Base-by-base conservation (phyloP, 2,888 invertebrate genomes). In the Salpingus planirostris region DNA sequence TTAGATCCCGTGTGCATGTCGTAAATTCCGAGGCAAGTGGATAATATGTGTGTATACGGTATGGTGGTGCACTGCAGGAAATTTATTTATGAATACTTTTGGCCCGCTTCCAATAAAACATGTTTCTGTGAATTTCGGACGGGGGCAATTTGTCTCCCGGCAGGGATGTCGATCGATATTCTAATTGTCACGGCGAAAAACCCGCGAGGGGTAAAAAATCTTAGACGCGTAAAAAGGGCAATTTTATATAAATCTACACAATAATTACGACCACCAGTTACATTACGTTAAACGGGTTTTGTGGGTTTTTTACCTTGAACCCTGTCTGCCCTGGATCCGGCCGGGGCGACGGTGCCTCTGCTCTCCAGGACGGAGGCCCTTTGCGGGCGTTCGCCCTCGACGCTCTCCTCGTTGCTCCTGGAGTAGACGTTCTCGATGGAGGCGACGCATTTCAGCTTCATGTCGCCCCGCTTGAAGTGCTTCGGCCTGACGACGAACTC, bases 391-490 rank as follows among this genome's bases (percentile, higher is more conserved):
- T 80, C 80, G 18, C 85, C 82, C 62, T 85, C 83, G 29, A 88
- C 85, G 55, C 86, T 87, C 61, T 88, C 85, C 62, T 89, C 89
- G 65, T 89, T 88, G 61, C 82, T 86, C 49, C 82, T 74, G 80
- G 83, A 84, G 66, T 89, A 89, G 24, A 89, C 79, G 21, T 84
- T 82, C 33, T 83, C 85, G 64, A 89, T 88, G 51, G 83, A 87
- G 38, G 89, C 88, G 60, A 87, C 73, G 69, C 89, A 90, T 73
- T 87, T 89, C 54, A 89, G 72, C 66, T 88, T 89, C 70, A 90
- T 74, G 66, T 87, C 86, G 58, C 87, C 86, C 54, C 76, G 74
- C 60, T 78, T 78, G 70, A 89, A 88, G 69, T 89, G 86, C 64
- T 81, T 80, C 49, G 73, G 74, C 53, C 78, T 78, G 49, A 86